These are phyloP conservation scores for Lagopus leucura DNA, from an alignment of 2,113 vertebrate genomes.

Conservation along the genomic window DNA sequence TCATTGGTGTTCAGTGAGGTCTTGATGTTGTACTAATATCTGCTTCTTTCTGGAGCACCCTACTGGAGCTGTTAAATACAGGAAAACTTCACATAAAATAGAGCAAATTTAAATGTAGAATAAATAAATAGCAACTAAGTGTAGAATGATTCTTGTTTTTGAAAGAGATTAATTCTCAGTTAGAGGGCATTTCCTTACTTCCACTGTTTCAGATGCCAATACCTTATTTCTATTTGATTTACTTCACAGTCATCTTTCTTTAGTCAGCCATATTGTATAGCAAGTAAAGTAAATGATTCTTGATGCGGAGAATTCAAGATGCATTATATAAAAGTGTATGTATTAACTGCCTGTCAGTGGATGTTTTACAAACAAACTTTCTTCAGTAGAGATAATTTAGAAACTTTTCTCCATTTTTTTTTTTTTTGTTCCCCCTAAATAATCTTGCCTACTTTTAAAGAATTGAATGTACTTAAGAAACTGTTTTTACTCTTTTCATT, in stretches of 20 bases:
- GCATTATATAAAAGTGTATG: not conserved
- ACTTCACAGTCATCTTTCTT: slow-evolving; percentile 28
- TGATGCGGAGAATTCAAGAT: not conserved
- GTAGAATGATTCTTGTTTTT: not conserved
- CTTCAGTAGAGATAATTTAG: not conserved
- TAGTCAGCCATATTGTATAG: not conserved
- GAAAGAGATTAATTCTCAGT: not conserved
- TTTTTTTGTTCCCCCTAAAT: not conserved
- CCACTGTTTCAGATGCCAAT: not conserved
- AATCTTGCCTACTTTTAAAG: not conserved
- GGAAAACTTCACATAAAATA: not conserved
- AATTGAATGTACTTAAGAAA: not conserved
- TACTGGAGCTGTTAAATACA: not conserved
- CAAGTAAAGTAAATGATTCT: not conserved
- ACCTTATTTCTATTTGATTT: not conserved
- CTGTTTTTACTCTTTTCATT: not conserved
- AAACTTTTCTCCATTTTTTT: not conserved
- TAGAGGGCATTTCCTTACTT: not conserved
- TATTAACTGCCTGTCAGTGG: not conserved
- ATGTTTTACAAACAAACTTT: slow-evolving; percentile 50
- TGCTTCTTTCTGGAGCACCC: not conserved
- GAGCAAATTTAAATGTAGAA: not conserved
- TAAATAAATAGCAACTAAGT: not conserved
- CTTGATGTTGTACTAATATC: not conserved
- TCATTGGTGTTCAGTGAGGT: not conserved